Conservation (phyloP, 1,140 invertebrate genomes). For the Aphidius ervi region DNA sequence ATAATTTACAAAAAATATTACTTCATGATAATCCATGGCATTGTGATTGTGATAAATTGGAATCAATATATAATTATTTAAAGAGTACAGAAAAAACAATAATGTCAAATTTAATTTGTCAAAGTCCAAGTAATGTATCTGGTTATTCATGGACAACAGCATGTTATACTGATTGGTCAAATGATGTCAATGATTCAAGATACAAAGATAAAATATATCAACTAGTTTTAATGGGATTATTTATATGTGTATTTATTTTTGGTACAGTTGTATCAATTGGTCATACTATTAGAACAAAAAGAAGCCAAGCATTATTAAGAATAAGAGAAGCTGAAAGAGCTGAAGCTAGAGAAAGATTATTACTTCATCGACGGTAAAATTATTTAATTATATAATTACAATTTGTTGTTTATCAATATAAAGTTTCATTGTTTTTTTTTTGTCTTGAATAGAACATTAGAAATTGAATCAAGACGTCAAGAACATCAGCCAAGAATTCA, state of each 20-base stretch:
- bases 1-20: constrained; percentile 54
- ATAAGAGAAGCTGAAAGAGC: constrained; percentile 51
- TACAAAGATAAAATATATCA: constrained; percentile 56
- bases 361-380: constrained; percentile 56
- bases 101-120: constrained; percentile 51
- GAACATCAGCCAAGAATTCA: constrained; percentile 55
- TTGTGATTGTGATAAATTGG: constrained; percentile 62
- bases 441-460: constrained; percentile 40
- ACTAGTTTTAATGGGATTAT: constrained; percentile 48
- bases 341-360: constrained; percentile 55
- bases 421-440: neutral
- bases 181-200: constrained; percentile 2
- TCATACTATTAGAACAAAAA: constrained; percentile 55
- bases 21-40: constrained; percentile 69
- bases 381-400: constrained; percentile 12
- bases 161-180: constrained; percentile 59
- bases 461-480: constrained; percentile 51
- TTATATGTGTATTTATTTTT: constrained; percentile 52
- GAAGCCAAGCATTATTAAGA: constrained; percentile 47
- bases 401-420: neutral
- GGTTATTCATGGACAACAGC: constrained; percentile 64
- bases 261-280: constrained; percentile 49
- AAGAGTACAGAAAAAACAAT: constrained; percentile 56
- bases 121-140: constrained; percentile 58
- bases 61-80: constrained; percentile 59